A percentile compares a stretch with the other conserved stretches of the same genome.
Evolutionary conservation across 1,140 invertebrate genomes (phyloP).

Genomic region (Neodiprion pinetum): DNA sequence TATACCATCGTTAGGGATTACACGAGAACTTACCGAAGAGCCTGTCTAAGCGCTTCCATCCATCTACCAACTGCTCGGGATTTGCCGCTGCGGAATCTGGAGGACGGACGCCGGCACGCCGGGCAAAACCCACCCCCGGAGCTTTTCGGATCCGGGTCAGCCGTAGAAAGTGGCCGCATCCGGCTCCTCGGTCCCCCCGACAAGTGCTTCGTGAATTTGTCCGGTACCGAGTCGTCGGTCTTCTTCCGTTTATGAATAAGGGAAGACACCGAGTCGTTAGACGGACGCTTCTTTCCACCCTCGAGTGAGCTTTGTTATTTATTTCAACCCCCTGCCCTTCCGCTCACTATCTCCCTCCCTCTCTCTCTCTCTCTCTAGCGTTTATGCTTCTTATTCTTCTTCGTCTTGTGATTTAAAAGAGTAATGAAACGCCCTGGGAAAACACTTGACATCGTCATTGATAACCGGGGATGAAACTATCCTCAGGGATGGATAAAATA

Average conservation of each 20-base stretch:
- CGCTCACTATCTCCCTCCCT: neutral
- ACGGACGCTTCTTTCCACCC: neutral
- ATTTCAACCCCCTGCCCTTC: neutral
- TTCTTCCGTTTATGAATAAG: neutral
- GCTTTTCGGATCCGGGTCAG: no score
- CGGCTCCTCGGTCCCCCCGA: neutral
- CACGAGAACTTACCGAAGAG: neutral
- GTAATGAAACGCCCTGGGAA: neutral
- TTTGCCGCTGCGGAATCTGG: neutral
- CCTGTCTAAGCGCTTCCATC: neutral
- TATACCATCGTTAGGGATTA: neutral
- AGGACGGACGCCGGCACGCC: no score
- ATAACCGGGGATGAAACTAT: neutral
- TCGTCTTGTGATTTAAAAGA: neutral
- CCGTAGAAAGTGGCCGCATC: no score
- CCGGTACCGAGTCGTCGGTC: neutral
- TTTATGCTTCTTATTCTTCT: neutral
- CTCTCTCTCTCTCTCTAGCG: no score
- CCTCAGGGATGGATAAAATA: neutral
- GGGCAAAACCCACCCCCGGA: no score
- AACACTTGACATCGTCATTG: neutral
- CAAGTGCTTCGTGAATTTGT: conserved; percentile 1
- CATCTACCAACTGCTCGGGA: neutral
- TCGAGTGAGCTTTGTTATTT: neutral
- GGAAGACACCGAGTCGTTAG: conserved; percentile 2